Conservation (phyloP, 1,140 invertebrate species). For the Paraescarpia echinospica region DNA sequence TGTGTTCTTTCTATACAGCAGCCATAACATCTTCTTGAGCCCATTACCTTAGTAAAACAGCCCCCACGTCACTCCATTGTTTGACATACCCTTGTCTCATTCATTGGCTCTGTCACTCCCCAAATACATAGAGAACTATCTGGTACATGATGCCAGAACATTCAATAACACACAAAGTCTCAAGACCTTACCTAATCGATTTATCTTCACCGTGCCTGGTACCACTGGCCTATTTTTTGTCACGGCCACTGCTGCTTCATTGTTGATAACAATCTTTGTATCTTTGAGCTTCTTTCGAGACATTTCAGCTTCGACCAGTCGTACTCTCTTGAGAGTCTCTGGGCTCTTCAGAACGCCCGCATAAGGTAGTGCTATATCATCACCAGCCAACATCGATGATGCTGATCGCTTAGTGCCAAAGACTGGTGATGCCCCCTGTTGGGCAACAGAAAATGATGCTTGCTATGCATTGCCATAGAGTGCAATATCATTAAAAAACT, state of each 20-base stretch:
- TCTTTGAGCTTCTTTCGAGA: not conserved
- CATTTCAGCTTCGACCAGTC: not conserved
- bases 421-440: not conserved
- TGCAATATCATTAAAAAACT: not conserved
- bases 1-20: too few species aligned
- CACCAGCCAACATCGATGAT: not conserved
- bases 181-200: conserved; percentile 38
- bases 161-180: not conserved
- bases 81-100: too few species aligned
- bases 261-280: not conserved
- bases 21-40: too few species aligned
- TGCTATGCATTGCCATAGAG: not conserved
- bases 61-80: too few species aligned
- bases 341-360: not conserved
- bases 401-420: not conserved
- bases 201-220: conserved; percentile 40
- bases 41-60: too few species aligned
- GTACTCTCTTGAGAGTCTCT: not conserved
- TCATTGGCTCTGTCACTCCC: too few species aligned
- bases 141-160: too few species aligned
- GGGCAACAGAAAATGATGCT: not conserved
- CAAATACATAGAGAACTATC: too few species aligned
- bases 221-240: conserved; percentile 25
- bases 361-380: not conserved
- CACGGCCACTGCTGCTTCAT: conserved; percentile 25